Percentiles rank a stretch among this genome's conserved stretches.
phyloP scores from a whole-genome alignment of 1,140 invertebrate genomes.

The Goniozus legneri region DNA sequence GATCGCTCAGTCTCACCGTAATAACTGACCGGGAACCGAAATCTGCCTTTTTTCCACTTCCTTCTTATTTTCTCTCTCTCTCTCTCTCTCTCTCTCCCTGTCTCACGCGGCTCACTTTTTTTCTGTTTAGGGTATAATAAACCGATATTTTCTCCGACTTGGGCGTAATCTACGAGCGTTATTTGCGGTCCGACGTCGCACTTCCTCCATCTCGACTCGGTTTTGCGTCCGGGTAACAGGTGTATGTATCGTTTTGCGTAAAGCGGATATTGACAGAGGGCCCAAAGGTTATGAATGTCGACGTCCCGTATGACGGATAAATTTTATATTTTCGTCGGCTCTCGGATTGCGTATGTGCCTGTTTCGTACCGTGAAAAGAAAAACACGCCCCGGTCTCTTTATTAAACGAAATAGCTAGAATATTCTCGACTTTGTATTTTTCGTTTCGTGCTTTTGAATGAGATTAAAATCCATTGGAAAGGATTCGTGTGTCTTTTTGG shows the following conservation, averaged over 20 bases:
- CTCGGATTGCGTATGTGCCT: neutral
- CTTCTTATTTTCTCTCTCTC: too few species aligned
- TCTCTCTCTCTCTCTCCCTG: too few species aligned
- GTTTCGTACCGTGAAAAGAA: neutral
- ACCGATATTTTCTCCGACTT: slow-evolving; percentile 6
- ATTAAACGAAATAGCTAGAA: too few species aligned
- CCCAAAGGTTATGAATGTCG: neutral
- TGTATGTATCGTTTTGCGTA: slow-evolving; percentile 3
- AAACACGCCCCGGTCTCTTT: too few species aligned
- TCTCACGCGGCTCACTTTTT: too few species aligned
- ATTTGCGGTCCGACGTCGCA: slow-evolving; percentile 7
- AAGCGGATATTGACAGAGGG: neutral
- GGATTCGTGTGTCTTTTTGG: too few species aligned
- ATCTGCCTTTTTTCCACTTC: slow-evolving; percentile 20
- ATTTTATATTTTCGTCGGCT: slow-evolving; percentile 7
- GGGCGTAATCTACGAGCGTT: slow-evolving; percentile 13
- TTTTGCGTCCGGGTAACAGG: slow-evolving; percentile 8
- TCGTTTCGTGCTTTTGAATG: too few species aligned
- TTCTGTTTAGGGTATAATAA: slow-evolving; percentile 30
- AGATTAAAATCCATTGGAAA: too few species aligned
- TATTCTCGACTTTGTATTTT: too few species aligned
- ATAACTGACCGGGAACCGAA: slow-evolving; percentile 41
- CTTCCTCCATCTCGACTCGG: too few species aligned
- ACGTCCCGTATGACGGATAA: neutral
- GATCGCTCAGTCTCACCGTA: slow-evolving; percentile 41